Percentiles rank a stretch among this genome's conserved stretches.
Conservation (phyloP, 2,888 invertebrate genomes). For the Agonopterix heracliana region DNA sequence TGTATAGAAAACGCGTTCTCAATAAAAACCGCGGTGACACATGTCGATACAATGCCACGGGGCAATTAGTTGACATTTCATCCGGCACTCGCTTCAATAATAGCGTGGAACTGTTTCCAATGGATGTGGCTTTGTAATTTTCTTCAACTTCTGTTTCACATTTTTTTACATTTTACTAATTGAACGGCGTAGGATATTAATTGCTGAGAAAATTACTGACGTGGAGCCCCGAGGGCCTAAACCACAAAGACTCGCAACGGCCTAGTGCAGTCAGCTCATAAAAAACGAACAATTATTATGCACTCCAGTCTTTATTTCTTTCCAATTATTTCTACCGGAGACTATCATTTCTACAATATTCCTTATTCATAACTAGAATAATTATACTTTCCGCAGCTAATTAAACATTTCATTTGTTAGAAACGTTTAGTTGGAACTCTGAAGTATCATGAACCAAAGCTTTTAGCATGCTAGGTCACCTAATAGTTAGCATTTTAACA, state of each 20-base stretch:
- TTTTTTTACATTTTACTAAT: constrained; percentile 64
- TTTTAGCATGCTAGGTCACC: constrained; percentile 8
- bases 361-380: constrained; percentile 33
- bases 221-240: constrained; percentile 49
- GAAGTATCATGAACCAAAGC: not conserved
- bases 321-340: constrained; percentile 38
- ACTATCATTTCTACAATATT: constrained; percentile 42
- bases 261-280: constrained; percentile 41
- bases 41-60: constrained; percentile 40
- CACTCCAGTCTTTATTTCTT: constrained; percentile 47
- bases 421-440: constrained; percentile 3
- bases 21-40: constrained; percentile 38
- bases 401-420: constrained; percentile 21
- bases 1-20: not conserved
- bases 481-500: constrained; percentile 29
- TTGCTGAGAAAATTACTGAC: constrained; percentile 67
- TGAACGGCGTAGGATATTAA: constrained; percentile 60
- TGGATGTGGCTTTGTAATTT: constrained; percentile 48
- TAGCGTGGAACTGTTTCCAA: constrained; percentile 42
- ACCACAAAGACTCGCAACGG: constrained; percentile 51
- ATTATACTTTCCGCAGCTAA: constrained; percentile 28
- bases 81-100: constrained; percentile 32
- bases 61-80: constrained; percentile 51
- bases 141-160: constrained; percentile 51
- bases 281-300: constrained; percentile 58